These are phyloP conservation scores for Rhabdomys dilectus DNA, from an alignment of 2,113 vertebrate species.

Conservation along the genomic window DNA sequence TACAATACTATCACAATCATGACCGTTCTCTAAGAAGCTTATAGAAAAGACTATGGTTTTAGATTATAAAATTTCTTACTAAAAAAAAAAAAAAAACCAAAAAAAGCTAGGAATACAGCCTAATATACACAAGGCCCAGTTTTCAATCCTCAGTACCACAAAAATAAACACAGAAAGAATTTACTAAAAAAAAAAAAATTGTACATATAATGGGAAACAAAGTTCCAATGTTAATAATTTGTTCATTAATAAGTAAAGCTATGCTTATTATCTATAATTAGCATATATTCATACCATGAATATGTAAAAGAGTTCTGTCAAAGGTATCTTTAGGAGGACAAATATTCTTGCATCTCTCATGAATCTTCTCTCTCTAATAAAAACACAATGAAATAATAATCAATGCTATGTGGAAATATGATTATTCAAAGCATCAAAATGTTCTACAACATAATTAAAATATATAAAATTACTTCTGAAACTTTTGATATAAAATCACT, in stretches of 20 bases:
- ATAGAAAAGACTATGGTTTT: slow-evolving; percentile 24
- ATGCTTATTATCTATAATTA: slow-evolving; percentile 55
- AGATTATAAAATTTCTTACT: slow-evolving; percentile 25
- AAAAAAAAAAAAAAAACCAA: neutral
- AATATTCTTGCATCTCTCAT: slow-evolving; percentile 94
- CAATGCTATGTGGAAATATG: slow-evolving; percentile 54
- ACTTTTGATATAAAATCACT: slow-evolving; percentile 62
- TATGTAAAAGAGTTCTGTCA: slow-evolving; percentile 90
- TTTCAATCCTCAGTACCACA: neutral
- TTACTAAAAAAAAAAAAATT: slow-evolving; percentile 57
- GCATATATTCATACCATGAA: slow-evolving; percentile 89
- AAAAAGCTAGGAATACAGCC: neutral
- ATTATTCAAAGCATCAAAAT: slow-evolving; percentile 61
- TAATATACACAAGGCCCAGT: neutral
- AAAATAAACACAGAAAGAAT: neutral
- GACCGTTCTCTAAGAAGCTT: slow-evolving; percentile 46
- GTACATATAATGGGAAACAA: slow-evolving; percentile 7
- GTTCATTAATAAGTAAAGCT: slow-evolving; percentile 59
- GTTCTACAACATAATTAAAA: slow-evolving; percentile 51
- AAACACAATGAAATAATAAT: slow-evolving; percentile 72
- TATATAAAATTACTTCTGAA: slow-evolving; percentile 51
- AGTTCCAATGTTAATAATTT: slow-evolving; percentile 28
- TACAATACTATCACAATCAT: slow-evolving; percentile 21
- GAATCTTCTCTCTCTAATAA: slow-evolving; percentile 95
- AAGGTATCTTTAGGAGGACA: slow-evolving; percentile 94